phyloP scores from a whole-genome alignment of 2,888 invertebrate species.

The Cheilosia impressa region DNA sequence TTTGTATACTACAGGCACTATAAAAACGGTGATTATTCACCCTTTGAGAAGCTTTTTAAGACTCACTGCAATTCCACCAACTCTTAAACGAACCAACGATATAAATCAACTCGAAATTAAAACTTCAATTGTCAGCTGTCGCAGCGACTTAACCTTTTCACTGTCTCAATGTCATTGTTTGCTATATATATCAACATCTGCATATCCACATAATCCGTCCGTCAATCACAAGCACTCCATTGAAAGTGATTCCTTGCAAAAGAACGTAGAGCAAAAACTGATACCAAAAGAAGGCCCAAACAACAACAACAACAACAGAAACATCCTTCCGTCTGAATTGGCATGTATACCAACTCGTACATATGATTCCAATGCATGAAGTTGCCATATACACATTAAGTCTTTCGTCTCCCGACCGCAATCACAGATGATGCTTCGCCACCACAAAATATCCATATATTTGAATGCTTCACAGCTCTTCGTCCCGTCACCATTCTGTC shows the following conservation, averaged over 20 bases:
- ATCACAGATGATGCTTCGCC: conserved; percentile 32
- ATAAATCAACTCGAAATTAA: not conserved
- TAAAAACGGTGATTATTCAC: no score
- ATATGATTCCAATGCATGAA: conserved; percentile 33
- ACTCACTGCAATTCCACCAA: not conserved
- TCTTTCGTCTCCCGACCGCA: conserved; percentile 47
- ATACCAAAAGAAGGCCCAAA: conserved; percentile 24
- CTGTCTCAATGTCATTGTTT: conserved; percentile 49
- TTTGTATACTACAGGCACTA: no score
- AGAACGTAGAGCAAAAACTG: not conserved
- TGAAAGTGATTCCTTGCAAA: conserved; percentile 37
- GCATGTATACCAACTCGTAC: not conserved
- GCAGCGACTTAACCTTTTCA: conserved; percentile 21
- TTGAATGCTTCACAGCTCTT: conserved; percentile 47
- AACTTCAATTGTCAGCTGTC: conserved; percentile 34
- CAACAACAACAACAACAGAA: conserved; percentile 17
- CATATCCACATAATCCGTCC: conserved; percentile 29
- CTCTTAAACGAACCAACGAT: no score
- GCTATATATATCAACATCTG: not conserved
- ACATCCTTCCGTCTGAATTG: conserved; percentile 36
- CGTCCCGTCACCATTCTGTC: conserved; percentile 49
- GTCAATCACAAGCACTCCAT: conserved; percentile 53
- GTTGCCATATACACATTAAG: conserved; percentile 12
- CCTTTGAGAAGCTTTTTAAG: no score
- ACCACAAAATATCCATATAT: conserved; percentile 42